phyloP scores from a whole-genome alignment of 2,797 vertebrate species.

The Labroides dimidiatus region DNA sequence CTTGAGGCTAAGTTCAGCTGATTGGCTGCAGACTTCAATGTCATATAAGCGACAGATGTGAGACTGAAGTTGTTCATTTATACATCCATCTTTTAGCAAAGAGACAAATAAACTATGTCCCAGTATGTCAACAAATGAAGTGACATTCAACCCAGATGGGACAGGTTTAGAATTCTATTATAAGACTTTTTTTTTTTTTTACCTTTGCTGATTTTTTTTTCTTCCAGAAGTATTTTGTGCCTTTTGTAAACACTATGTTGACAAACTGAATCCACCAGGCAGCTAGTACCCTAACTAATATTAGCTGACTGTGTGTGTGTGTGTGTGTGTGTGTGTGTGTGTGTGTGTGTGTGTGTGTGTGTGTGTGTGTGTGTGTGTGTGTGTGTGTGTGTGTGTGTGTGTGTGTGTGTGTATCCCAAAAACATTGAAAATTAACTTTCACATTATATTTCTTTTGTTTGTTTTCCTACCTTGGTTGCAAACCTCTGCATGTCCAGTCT shows the following conservation, averaged over 20 bases:
- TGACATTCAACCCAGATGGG: too few species aligned
- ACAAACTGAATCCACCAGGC: constrained; percentile 41
- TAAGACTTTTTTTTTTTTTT: too few species aligned
- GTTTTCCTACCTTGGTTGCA: constrained; percentile 13
- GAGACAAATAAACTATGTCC: too few species aligned
- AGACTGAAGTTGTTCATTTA: too few species aligned
- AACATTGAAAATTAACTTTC: constrained; percentile 21
- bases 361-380: not conserved
- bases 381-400: not conserved
- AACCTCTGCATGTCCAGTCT: constrained; percentile 10
- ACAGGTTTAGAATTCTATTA: not conserved
- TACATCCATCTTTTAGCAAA: too few species aligned
- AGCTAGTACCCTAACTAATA: constrained; percentile 50
- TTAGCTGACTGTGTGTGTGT: constrained; percentile 7
- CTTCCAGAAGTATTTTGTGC: constrained; percentile 5
- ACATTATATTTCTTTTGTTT: constrained; percentile 12
- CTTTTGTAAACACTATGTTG: constrained; percentile 16
- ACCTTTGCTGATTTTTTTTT: not conserved
- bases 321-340: not conserved
- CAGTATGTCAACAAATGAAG: too few species aligned
- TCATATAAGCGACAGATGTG: not conserved
- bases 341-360: not conserved
- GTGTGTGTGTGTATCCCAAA: not conserved
- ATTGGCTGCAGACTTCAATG: not conserved
- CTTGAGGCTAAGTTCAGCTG: not conserved